Evolutionary conservation across 2,888 invertebrate genomes (phyloP).

Genomic region (Pristionchus exspectatus): DNA sequence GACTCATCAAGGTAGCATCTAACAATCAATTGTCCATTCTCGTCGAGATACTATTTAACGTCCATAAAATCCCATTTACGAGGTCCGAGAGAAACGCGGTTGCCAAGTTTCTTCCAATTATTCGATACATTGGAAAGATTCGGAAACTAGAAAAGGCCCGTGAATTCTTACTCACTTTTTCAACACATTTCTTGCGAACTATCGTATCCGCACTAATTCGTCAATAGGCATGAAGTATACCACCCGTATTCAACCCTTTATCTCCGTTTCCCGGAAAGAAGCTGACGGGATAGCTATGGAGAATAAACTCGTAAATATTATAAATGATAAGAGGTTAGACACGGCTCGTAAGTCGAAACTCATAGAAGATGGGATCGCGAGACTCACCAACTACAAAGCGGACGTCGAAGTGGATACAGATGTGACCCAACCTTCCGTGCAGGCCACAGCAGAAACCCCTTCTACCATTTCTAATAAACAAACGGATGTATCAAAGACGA

Average conservation of each 20-base stretch:
- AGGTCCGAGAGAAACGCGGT: background rate
- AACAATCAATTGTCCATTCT: background rate
- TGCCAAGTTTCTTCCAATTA: background rate
- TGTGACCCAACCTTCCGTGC: no score
- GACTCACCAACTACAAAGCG: background rate
- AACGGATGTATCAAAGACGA: no score
- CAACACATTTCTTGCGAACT: background rate
- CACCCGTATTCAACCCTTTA: no score
- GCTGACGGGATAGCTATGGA: background rate
- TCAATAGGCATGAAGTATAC: background rate
- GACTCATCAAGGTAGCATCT: background rate
- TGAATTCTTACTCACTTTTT: background rate
- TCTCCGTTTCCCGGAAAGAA: background rate
- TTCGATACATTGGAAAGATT: background rate
- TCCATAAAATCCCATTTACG: slow-evolving; percentile 13
- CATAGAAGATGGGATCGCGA: background rate
- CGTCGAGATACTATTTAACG: background rate
- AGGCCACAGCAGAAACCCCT: no score
- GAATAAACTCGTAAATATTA: background rate
- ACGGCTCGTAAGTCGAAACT: background rate
- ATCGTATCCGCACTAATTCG: background rate
- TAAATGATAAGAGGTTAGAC: background rate
- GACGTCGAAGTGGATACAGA: background rate
- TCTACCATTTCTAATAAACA: no score
- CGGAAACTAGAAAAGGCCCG: background rate